These are phyloP conservation scores for Andrena marginata DNA, from an alignment of 2,888 invertebrate species.

Conservation along the genomic window DNA sequence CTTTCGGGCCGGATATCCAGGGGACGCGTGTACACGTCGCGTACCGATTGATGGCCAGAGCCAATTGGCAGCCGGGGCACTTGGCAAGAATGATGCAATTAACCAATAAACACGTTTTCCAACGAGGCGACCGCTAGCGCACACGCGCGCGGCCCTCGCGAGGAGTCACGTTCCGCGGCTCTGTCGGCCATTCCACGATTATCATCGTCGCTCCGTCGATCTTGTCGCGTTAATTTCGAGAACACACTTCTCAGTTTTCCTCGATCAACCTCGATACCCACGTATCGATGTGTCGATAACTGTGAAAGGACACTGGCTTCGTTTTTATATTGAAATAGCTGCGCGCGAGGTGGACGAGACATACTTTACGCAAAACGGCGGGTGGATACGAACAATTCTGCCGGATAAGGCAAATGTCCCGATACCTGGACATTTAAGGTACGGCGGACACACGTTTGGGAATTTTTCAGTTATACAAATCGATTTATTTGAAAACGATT, in stretches of 20 bases:
- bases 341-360: no score
- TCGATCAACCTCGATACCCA: no score
- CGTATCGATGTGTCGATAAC: no score
- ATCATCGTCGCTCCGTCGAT: conserved; percentile 36
- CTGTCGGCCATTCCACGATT: conserved; percentile 27
- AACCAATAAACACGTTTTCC: conserved; percentile 82
- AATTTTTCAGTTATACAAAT: no score
- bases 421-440: no score
- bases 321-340: no score
- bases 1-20: conserved; percentile 72
- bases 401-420: no score
- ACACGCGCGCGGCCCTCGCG: conserved; percentile 28
- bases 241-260: conserved; percentile 6
- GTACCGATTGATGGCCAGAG: conserved; percentile 75
- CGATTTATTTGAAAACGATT: no score
- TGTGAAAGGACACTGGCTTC: no score
- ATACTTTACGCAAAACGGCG: no score
- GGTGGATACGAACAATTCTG: no score
- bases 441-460: no score
- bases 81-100: conserved; percentile 83
- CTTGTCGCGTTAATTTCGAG: conserved; percentile 11
- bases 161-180: conserved; percentile 47
- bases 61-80: conserved; percentile 78
- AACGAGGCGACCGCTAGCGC: conserved; percentile 59
- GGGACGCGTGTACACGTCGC: conserved; percentile 62